phyloP scores from a whole-genome alignment of 2,113 vertebrate species.

The Centrocercus urophasianus region DNA sequence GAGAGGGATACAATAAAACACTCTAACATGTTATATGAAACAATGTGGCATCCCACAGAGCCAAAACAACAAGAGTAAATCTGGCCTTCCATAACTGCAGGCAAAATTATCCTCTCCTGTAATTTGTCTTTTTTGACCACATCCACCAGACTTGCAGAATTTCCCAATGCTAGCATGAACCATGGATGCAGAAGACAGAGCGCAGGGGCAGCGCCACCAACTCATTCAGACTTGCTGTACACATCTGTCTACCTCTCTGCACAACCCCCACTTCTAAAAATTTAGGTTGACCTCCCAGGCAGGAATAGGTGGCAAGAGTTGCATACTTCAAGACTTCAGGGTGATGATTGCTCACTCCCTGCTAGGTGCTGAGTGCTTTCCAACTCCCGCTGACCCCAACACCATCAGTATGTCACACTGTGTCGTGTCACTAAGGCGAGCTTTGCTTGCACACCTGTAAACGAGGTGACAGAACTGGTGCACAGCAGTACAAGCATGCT shows the following conservation, averaged over 20 bases:
- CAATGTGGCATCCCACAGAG: slow-evolving; percentile 33
- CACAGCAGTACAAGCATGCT: rapidly evolving
- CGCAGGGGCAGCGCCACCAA: rapidly evolving
- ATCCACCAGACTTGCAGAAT: background rate
- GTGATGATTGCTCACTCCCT: background rate
- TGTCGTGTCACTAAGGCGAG: background rate
- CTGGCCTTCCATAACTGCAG: slow-evolving; percentile 13
- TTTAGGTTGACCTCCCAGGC: background rate
- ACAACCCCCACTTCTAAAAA: background rate
- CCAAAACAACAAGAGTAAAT: slow-evolving; percentile 12
- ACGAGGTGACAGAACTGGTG: rapidly evolving
- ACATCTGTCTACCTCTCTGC: background rate
- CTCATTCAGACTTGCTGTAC: background rate
- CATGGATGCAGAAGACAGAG: background rate
- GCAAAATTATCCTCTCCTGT: background rate
- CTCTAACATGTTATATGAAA: background rate
- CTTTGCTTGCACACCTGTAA: background rate
- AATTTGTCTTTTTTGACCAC: background rate
- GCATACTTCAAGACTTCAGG: background rate
- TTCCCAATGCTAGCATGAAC: background rate
- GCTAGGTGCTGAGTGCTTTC: background rate
- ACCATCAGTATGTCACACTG: rapidly evolving
- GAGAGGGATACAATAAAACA: slow-evolving; percentile 27
- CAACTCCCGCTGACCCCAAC: background rate
- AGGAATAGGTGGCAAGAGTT: background rate